phyloP scores from a whole-genome alignment of 2,113 vertebrate genomes.

The Leptobrachium ailaonicum region DNA sequence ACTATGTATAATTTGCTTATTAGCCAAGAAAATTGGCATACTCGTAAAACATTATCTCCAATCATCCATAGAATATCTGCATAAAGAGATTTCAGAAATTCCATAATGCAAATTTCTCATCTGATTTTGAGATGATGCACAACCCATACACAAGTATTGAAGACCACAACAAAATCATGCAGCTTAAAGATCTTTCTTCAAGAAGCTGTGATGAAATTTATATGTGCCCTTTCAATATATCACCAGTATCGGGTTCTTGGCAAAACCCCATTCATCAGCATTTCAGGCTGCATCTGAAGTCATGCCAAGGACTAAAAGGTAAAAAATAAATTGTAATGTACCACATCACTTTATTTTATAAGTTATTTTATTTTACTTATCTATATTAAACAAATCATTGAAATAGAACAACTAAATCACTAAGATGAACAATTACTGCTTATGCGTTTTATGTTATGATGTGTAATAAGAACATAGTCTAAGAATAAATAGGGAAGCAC shows the following conservation, averaged over 20 bases:
- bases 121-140: background rate
- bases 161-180: background rate
- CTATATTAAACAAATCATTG: too few relatives aligned
- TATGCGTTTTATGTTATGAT: too few relatives aligned
- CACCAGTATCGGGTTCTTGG: background rate
- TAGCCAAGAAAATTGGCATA: too few relatives aligned
- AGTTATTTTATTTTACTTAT: too few relatives aligned
- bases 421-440: too few relatives aligned
- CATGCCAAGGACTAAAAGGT: background rate
- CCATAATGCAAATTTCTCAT: too few relatives aligned
- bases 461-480: too few relatives aligned
- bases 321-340: background rate
- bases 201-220: background rate
- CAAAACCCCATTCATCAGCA: background rate
- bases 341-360: too few relatives aligned
- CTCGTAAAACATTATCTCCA: background rate
- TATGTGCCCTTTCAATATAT: background rate
- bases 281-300: background rate
- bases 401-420: too few relatives aligned
- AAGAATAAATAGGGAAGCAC: too few relatives aligned
- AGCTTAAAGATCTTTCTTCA: background rate
- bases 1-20: too few relatives aligned
- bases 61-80: background rate
- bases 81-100: background rate
- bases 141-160: background rate